Evolutionary conservation across 2,113 vertebrate species (phyloP), one percentile per base, ranked within the genome.

Genomic region (Pachyramphus minor): DNA sequence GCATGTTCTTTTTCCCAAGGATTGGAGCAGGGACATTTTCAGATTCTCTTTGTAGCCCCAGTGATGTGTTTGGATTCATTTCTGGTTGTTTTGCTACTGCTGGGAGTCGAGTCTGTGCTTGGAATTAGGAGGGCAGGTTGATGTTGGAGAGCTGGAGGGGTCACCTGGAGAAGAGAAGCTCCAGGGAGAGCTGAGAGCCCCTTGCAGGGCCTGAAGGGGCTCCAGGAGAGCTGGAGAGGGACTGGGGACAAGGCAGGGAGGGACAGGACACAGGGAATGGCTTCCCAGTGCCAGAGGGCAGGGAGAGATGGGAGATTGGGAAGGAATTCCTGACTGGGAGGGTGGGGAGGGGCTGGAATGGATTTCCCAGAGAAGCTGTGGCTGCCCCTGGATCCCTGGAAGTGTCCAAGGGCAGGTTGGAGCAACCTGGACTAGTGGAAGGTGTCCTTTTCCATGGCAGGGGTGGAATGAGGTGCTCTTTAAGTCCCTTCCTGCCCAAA

Each of bases 31-130:
- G 60, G 25, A 21, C 13, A 3, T 37, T 47, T 67, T 33, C 52
- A 67, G 47, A 3, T 12, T 35, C 41, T 55, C 27, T 33, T 50
- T 4, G 1, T 6, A 53, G 62, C 39, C 8, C 0, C 19, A 9
- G 25, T 0, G 8, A 14, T 13, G 69, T 2, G 1, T 47, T 85
- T 8, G 21, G 56, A 7, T 66, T 5, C 0, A 3, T 22, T 67
- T 42, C 21, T 4, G 2, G 77, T 20, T 64, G 3, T 20, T 67
- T 71, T 49, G 28, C 12, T 33, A 45, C 66, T 50, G 1, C 6
- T 42, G 7, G 35, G 47, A 35, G 39, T 20, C 3, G 2, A 28
- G n/a, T 31, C 41, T 14, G 17, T 45, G 75, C 30, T 20, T 23
- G 13, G 86, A 27, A 67, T 67, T 1, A 20, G 31, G 25, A 33